Evolutionary conservation across 53 echinoderm and acorn worm species (phyloP).

Genomic region (Temnopleurus reevesii): DNA sequence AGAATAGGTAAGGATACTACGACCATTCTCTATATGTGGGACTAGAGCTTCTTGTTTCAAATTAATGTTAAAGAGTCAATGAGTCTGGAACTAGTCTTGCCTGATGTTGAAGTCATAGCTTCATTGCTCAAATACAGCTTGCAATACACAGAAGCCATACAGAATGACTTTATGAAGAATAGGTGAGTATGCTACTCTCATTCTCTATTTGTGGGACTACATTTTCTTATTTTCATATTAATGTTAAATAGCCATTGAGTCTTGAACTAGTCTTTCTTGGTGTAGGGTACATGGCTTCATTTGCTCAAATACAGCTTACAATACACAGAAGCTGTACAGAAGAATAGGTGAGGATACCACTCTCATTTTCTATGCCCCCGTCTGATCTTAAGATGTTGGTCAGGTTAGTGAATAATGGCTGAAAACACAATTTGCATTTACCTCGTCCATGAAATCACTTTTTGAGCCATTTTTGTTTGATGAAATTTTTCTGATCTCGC

Average conservation of each 20-base stretch:
- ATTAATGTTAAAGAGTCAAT: conserved; percentile 77
- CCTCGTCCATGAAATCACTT: no score
- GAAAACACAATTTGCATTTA: no score
- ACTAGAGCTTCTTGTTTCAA: no score
- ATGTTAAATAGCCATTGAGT: conserved; percentile 73
- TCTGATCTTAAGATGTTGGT: no score
- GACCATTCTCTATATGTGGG: not conserved
- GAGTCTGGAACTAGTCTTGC: conserved; percentile 58
- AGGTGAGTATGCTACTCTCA: conserved; percentile 42
- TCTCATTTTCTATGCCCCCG: not conserved
- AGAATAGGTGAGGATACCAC: conserved; percentile 52
- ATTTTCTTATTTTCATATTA: no score
- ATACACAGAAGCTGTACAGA: conserved; percentile 62
- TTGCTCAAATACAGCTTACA: conserved; percentile 91
- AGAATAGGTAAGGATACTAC: conserved; percentile 52
- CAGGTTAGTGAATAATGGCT: no score
- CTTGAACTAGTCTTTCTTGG: conserved; percentile 64
- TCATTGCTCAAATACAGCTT: conserved; percentile 91
- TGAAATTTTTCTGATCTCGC: no score
- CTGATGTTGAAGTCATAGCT: conserved; percentile 72
- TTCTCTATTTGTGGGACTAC: not conserved
- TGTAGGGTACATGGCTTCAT: conserved; percentile 71
- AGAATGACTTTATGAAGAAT: conserved; percentile 62
- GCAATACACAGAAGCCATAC: conserved; percentile 67
- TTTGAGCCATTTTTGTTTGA: no score